These are phyloP conservation scores for Cerceris rybyensis DNA, from an alignment of 2,888 invertebrate species.

Conservation along the genomic window DNA sequence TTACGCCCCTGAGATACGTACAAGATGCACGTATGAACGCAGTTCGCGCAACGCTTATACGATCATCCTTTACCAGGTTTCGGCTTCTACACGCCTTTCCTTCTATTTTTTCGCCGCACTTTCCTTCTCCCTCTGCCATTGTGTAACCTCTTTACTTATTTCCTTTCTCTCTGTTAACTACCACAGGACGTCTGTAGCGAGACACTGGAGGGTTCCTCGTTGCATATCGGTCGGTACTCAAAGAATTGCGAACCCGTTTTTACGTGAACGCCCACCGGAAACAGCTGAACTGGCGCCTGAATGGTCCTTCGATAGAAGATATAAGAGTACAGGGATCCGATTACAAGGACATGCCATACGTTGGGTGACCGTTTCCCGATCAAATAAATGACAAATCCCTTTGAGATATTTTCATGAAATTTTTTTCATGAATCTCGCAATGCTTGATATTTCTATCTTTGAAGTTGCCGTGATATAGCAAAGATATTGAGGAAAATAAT, in stretches of 20 bases:
- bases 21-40: constrained; percentile 41
- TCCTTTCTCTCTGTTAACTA: constrained; percentile 39
- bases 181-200: constrained; percentile 34
- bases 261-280: constrained; percentile 81
- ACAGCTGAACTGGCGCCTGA: constrained; percentile 78
- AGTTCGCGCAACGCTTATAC: constrained; percentile 63
- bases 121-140: constrained; percentile 14
- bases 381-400: constrained; percentile 48
- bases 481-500: not conserved
- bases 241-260: constrained; percentile 81
- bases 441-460: not conserved
- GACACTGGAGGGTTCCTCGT: constrained; percentile 54
- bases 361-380: constrained; percentile 76
- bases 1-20: constrained; percentile 77
- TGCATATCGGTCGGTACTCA: constrained; percentile 59
- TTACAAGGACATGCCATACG: constrained; percentile 76
- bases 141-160: constrained; percentile 21
- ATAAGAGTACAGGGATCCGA: constrained; percentile 77
- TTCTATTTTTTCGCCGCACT: constrained; percentile 26
- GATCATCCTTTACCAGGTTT: constrained; percentile 49
- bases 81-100: constrained; percentile 21
- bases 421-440: constrained; percentile 27
- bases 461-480: too few species aligned
- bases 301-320: constrained; percentile 75
- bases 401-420: constrained; percentile 15